Percentiles rank a stretch among this genome's conserved stretches.
phyloP scores from a whole-genome alignment of 64 coral and sea anemone species.

The Montipora sp. region DNA sequence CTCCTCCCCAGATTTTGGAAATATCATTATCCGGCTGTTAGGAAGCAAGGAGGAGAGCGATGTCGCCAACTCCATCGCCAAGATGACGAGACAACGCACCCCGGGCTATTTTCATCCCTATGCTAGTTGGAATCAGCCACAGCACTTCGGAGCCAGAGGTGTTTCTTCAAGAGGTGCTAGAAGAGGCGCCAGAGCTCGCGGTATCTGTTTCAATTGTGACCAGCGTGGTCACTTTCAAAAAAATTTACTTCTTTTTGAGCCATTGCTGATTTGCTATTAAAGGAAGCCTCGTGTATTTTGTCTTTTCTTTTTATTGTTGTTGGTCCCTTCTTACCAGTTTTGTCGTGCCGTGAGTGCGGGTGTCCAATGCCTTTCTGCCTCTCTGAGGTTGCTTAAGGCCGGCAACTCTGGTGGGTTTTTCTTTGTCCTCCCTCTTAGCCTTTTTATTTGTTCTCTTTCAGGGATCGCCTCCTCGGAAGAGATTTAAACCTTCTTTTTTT shows the following conservation, averaged over 20 bases:
- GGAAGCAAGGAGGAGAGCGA: constrained; percentile 52
- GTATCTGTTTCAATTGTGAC: constrained; percentile 13
- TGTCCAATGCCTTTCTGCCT: too few species aligned
- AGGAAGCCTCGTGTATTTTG: not conserved
- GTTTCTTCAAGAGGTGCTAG: too few species aligned
- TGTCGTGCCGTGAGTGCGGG: not conserved
- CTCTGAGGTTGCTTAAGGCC: too few species aligned
- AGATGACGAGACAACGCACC: constrained; percentile 6
- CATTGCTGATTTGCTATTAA: not conserved
- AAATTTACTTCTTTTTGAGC: not conserved
- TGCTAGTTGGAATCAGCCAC: not conserved
- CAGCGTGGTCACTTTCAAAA: constrained; percentile 35
- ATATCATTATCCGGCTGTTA: constrained; percentile 48
- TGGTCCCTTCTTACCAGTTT: not conserved
- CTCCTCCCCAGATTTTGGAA: constrained; percentile 15
- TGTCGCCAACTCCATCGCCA: constrained; percentile 47
- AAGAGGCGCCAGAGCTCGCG: not conserved
- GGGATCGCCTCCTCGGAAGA: not conserved
- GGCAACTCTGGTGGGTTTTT: too few species aligned
- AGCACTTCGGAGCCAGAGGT: not conserved
- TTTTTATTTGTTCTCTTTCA: not conserved
- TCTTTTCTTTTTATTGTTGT: not conserved
- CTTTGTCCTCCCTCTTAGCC: too few species aligned
- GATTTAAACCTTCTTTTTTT: not conserved
- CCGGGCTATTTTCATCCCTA: not conserved